These are phyloP conservation scores for Electrona antarctica DNA, from an alignment of 2,113 vertebrate species.

Conservation along the genomic window DNA sequence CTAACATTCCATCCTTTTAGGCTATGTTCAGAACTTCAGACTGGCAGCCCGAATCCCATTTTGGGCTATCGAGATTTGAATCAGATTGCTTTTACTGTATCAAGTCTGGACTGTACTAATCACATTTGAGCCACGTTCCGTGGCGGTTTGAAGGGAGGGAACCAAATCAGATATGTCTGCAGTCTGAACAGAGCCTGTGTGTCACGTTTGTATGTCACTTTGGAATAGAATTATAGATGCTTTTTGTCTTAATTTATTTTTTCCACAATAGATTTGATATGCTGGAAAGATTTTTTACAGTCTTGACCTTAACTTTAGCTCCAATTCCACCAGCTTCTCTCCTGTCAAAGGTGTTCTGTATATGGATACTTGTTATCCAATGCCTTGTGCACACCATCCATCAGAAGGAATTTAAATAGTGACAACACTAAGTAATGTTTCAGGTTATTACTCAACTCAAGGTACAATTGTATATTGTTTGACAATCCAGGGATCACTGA, in stretches of 20 bases:
- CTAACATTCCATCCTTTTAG: conserved; percentile 34
- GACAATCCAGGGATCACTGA: conserved; percentile 63
- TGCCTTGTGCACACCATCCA: conserved; percentile 48
- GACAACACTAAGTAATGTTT: conserved; percentile 25
- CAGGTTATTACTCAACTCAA: neutral
- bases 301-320: conserved; percentile 2
- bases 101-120: too few species aligned
- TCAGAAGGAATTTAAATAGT: conserved; percentile 49
- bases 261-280: conserved; percentile 55
- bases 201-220: conserved; percentile 19
- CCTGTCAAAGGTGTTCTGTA: conserved; percentile 6
- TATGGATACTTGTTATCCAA: conserved; percentile 26
- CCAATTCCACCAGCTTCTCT: conserved; percentile 1
- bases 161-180: too few species aligned
- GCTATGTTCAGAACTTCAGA: conserved; percentile 44
- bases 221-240: conserved; percentile 35
- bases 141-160: too few species aligned
- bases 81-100: too few species aligned
- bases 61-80: too few species aligned
- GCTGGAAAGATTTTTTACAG: conserved; percentile 36
- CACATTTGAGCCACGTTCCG: too few species aligned
- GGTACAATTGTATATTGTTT: conserved; percentile 30
- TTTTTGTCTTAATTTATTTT: conserved; percentile 72
- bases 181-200: too few species aligned
- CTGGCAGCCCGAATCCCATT: neutral